A percentile compares a stretch with the other conserved stretches of the same genome.
These are phyloP conservation scores for Sphaeridia pumilis DNA, from an alignment of 2,888 invertebrate genomes.

Conservation along the genomic window DNA sequence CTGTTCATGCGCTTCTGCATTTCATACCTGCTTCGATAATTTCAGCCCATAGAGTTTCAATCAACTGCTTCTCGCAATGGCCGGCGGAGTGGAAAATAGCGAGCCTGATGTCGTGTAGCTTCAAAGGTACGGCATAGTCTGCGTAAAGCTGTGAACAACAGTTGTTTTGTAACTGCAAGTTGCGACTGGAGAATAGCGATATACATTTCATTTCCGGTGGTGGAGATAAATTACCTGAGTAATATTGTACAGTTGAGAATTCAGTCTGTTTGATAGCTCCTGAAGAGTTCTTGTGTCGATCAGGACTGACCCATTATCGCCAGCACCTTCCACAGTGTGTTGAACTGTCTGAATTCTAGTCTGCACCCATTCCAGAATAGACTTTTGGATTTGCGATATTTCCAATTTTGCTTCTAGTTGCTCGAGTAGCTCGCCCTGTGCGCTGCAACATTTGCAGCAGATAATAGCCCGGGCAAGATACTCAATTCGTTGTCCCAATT, in stretches of 20 bases:
- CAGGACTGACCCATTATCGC: slow-evolving; percentile 25
- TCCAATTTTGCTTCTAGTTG: slow-evolving; percentile 88
- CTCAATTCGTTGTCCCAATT: slow-evolving; percentile 67
- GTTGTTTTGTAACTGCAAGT: neutral
- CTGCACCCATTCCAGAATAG: slow-evolving; percentile 50
- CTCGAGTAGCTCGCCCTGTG: slow-evolving; percentile 65
- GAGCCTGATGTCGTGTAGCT: slow-evolving; percentile 84
- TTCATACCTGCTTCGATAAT: slow-evolving; percentile 50
- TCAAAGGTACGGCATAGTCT: slow-evolving; percentile 80
- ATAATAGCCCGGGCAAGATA: slow-evolving; percentile 89
- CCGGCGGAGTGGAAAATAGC: slow-evolving; percentile 91
- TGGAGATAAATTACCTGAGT: slow-evolving; percentile 52
- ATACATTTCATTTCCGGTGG: neutral
- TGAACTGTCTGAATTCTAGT: slow-evolving; percentile 40
- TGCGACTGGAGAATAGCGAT: neutral
- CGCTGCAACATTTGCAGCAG: slow-evolving; percentile 77
- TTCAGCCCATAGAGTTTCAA: slow-evolving; percentile 84
- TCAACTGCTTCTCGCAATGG: slow-evolving; percentile 72
- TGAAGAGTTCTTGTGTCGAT: slow-evolving; percentile 25
- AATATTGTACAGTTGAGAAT: slow-evolving; percentile 71
- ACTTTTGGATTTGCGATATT: slow-evolving; percentile 70
- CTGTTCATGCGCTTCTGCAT: too few relatives aligned
- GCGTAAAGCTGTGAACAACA: slow-evolving; percentile 56
- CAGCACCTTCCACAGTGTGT: slow-evolving; percentile 38
- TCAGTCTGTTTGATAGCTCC: slow-evolving; percentile 58